Percentiles rank a stretch among this genome's conserved stretches.
These are phyloP conservation scores for Congeria kusceri DNA, from an alignment of 2,888 invertebrate genomes.

Conservation along the genomic window DNA sequence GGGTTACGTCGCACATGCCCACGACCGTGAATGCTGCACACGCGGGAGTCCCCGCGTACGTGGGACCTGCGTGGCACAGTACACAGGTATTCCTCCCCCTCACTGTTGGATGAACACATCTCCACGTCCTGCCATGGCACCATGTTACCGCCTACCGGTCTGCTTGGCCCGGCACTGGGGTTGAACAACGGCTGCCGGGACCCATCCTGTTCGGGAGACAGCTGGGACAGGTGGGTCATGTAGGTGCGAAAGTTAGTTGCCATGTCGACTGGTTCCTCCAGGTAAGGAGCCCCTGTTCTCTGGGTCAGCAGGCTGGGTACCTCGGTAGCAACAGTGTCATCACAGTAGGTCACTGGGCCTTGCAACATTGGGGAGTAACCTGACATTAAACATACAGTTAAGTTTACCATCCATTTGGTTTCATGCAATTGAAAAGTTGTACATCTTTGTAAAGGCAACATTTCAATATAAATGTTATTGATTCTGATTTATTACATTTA, in stretches of 20 bases:
- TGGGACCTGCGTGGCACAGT: constrained; percentile 9
- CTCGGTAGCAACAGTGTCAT: constrained; percentile 20
- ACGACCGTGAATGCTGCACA: constrained; percentile 11
- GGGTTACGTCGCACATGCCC: constrained; percentile 40
- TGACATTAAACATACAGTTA: too few relatives aligned
- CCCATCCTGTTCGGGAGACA: constrained; percentile 62
- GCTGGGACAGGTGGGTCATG: constrained; percentile 76
- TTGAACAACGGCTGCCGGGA: constrained; percentile 26
- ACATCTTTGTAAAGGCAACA: too few relatives aligned
- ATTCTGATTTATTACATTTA: too few relatives aligned
- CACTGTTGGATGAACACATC: constrained; percentile 66
- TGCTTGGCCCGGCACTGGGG: constrained; percentile 11
- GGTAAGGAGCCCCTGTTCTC: neutral
- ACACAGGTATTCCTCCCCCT: constrained; percentile 40
- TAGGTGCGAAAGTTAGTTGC: constrained; percentile 74
- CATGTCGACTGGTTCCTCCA: constrained; percentile 43
- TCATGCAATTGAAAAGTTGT: too few relatives aligned
- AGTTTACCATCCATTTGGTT: too few relatives aligned
- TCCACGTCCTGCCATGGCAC: constrained; percentile 52
- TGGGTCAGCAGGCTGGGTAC: constrained; percentile 15
- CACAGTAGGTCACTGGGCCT: constrained; percentile 26
- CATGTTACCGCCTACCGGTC: constrained; percentile 35
- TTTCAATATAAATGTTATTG: too few relatives aligned
- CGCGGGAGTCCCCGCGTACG: neutral
- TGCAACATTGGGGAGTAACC: too few relatives aligned